Conservation (phyloP, 2,888 invertebrate genomes). For the Brachylomia viminalis region DNA sequence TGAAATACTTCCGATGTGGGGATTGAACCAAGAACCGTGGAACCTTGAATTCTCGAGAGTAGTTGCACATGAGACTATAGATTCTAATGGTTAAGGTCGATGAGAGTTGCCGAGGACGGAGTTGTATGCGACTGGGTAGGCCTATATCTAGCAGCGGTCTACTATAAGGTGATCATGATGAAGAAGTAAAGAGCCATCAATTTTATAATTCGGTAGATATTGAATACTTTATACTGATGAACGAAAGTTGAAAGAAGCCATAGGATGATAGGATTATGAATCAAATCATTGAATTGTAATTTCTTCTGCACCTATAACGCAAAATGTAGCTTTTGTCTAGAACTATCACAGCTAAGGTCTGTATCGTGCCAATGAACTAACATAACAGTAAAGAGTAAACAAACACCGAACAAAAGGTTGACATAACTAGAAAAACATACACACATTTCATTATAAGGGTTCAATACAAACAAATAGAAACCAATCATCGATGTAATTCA, state of each 20-base stretch:
- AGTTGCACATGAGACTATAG: neutral
- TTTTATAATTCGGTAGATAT: neutral
- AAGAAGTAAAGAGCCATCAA: neutral
- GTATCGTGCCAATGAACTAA: neutral
- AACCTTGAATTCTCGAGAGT: neutral
- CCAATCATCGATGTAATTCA: conserved; percentile 18
- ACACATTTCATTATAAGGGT: conserved; percentile 6
- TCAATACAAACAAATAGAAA: conserved; percentile 7
- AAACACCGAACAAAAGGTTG: conserved; percentile 9
- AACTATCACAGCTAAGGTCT: neutral
- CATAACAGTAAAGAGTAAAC: neutral
- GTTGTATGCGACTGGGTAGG: neutral
- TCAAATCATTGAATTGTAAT: too few relatives aligned
- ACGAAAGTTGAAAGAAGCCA: neutral
- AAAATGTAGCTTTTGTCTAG: too few relatives aligned
- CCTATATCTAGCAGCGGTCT: neutral
- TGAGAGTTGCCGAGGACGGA: neutral
- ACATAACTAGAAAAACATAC: conserved; percentile 19
- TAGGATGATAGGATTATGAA: neutral
- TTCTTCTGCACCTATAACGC: too few relatives aligned
- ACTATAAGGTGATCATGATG: neutral
- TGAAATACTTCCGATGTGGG: neutral
- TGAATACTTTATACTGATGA: neutral
- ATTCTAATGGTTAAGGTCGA: neutral
- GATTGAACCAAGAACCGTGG: neutral